Base-by-base conservation (phyloP, 2,888 invertebrate genomes). In the Caenorhabditis imperialis region DNA sequence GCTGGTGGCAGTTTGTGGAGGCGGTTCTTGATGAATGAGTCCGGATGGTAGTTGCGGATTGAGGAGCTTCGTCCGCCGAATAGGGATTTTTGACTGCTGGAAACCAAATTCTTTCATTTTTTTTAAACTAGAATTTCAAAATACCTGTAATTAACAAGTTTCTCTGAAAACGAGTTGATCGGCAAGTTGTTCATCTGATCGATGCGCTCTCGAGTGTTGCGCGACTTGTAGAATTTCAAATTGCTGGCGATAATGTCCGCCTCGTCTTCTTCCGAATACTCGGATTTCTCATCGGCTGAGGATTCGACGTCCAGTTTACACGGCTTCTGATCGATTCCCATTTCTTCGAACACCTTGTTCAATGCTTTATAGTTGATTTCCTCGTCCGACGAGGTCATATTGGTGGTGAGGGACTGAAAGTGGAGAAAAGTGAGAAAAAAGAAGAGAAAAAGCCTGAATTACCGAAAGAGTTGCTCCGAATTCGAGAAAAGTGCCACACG, bases 151-250 rank as follows among this genome's bases (percentile, higher is more conserved):
- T 54, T 35, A 2, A 57, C 37, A 0, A 72, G 47, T 42, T 72
- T 72, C n/a, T 72, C 72, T 1, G 63, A 44, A 16, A 65, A 72
- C 12, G 50, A 53, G 23, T 40, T 40, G 7, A 45, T 18, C 8
- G 47, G 22, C 37, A 67, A 12, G 2, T 45, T 20, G 18, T 23
- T 20, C 1, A 51, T 35, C n/a, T 67, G 67, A 0, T 37, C 12
- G 1, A 57, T 27, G 8, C 57, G 44, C 23, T 67, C 67, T 45
- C 25, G 44, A 1, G 37, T 16, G 22, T 57, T 57, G 12, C 67
- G 42, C 0, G 18, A 22, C 10, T 45, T 42, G 30, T 51, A 67
- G 2, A 20, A 30, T 14, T 37, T 14, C 16, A 67, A 30, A n/a
- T n/a, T n/a, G n/a, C n/a, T n/a, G n/a, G n/a, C n/a, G 16, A 53